Percentiles rank a stretch among this genome's conserved stretches.
Evolutionary conservation across 2,113 vertebrate species (phyloP).

Genomic region (Heterochromis multidens): DNA sequence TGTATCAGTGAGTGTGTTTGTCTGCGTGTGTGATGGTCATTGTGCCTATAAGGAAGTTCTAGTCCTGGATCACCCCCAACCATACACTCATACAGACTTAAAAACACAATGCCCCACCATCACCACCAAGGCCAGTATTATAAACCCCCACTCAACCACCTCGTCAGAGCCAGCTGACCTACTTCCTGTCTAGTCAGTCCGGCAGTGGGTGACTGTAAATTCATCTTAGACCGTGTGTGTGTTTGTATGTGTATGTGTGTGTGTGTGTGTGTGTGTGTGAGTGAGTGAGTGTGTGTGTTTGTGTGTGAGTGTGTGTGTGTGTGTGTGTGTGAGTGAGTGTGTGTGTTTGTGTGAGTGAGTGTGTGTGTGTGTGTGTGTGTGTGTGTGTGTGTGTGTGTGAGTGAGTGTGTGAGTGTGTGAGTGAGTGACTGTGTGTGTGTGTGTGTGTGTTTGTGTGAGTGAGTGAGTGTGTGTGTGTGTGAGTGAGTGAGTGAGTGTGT

Average conservation of each 20-base stretch:
- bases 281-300: too few species aligned
- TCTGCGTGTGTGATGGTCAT: background rate
- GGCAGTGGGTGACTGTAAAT: constrained; percentile 51
- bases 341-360: too few species aligned
- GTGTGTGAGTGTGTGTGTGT: too few species aligned
- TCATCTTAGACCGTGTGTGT: constrained; percentile 9
- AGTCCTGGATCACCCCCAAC: background rate
- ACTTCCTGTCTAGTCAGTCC: constrained; percentile 68
- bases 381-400: too few species aligned
- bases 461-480: too few species aligned
- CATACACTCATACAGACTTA: background rate
- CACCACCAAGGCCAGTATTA: constrained; percentile 18
- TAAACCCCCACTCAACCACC: background rate
- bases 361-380: too few species aligned
- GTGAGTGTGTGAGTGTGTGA: too few species aligned
- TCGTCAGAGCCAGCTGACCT: constrained; percentile 67
- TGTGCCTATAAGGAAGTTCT: background rate
- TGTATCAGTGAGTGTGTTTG: background rate
- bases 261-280: background rate
- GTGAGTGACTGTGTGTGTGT: too few species aligned
- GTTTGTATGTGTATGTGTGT: background rate
- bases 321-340: too few species aligned
- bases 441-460: too few species aligned
- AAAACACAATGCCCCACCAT: constrained; percentile 5
- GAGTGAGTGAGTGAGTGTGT: too few species aligned